Conservation (phyloP, 2,888 invertebrate species). For the Acleris emargana region DNA sequence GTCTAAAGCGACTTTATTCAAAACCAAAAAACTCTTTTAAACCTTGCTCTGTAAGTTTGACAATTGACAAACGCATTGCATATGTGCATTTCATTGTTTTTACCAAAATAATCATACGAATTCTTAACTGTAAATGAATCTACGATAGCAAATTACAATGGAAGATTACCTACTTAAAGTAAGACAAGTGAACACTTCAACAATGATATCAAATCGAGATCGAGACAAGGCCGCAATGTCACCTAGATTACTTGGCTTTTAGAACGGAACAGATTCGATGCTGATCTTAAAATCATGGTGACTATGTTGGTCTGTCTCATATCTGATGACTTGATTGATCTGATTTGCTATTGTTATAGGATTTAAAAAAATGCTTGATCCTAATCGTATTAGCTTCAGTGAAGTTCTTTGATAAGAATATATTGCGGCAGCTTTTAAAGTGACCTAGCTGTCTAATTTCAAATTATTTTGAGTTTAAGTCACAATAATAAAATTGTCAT, state of each 20-base stretch:
- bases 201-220: constrained; percentile 1
- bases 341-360: neutral
- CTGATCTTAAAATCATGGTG: constrained; percentile 11
- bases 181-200: constrained; percentile 9
- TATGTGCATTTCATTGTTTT: neutral
- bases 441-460: too few relatives aligned
- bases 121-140: too few relatives aligned
- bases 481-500: too few relatives aligned
- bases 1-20: too few relatives aligned
- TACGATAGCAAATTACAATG: too few relatives aligned
- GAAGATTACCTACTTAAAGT: neutral
- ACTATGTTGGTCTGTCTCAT: too few relatives aligned
- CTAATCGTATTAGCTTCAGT: neutral
- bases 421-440: too few relatives aligned
- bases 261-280: constrained; percentile 14
- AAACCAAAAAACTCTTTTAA: too few relatives aligned
- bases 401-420: neutral
- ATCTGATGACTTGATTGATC: neutral
- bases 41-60: too few relatives aligned
- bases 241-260: constrained; percentile 11
- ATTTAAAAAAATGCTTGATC: neutral
- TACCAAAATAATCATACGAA: neutral
- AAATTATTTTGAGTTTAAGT: too few relatives aligned
- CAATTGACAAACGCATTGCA: neutral
- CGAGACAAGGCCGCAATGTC: constrained; percentile 8